A percentile compares a stretch with the other conserved stretches of the same genome.
phyloP scores from a whole-genome alignment of 2,113 vertebrate species.

The Nibea coibor region DNA sequence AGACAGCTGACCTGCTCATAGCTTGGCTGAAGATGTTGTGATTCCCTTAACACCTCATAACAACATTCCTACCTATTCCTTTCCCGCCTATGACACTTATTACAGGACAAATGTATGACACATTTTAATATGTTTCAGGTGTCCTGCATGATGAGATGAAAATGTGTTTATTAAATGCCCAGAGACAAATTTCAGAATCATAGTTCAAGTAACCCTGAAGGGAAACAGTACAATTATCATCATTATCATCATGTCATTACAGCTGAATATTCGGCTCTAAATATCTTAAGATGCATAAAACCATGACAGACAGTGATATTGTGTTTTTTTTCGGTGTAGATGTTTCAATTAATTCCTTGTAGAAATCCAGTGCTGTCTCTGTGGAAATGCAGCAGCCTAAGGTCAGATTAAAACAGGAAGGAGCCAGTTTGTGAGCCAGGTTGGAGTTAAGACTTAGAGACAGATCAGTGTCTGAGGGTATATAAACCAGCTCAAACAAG shows the following conservation, averaged over 20 bases:
- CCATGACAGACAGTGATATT: not conserved
- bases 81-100: not conserved
- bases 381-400: conserved; percentile 51
- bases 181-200: not conserved
- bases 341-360: conserved; percentile 17
- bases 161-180: not conserved
- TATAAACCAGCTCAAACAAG: conserved; percentile 74
- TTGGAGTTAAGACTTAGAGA: conserved; percentile 63
- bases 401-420: conserved; percentile 72
- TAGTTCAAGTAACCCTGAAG: not conserved
- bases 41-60: conserved; percentile 2
- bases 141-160: not conserved
- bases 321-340: conserved; percentile 6
- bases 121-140: not conserved
- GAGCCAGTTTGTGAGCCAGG: conserved; percentile 60
- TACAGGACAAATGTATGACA: not conserved
- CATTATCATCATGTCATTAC: too few relatives aligned
- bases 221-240: not conserved
- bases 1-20: conserved; percentile 58
- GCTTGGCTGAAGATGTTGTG: conserved; percentile 31
- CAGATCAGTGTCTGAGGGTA: conserved; percentile 70
- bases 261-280: not conserved
- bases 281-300: not conserved
- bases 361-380: conserved; percentile 15
- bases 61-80: not conserved